A percentile compares a stretch with the other conserved stretches of the same genome.
These are phyloP conservation scores for Halcyon badia DNA, from an alignment of 2,797 vertebrate species.

Conservation along the genomic window DNA sequence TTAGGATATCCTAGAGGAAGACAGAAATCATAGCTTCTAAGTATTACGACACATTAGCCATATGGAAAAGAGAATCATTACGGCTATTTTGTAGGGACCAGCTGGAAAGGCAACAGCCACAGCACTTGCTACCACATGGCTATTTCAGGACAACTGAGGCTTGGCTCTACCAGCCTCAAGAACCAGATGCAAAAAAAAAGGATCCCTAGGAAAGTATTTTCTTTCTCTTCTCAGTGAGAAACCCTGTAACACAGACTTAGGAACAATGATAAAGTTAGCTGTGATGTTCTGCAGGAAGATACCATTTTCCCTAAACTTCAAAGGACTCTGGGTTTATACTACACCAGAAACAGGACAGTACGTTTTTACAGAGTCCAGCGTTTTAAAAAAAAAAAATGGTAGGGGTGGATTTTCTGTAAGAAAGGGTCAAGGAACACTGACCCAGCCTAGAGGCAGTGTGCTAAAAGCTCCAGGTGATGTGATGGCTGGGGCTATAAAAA, in stretches of 20 bases:
- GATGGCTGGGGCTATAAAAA: slow-evolving; percentile 6
- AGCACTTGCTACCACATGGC: not conserved
- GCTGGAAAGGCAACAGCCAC: slow-evolving; percentile 22
- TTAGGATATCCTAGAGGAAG: slow-evolving; percentile 15
- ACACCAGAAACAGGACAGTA: not conserved
- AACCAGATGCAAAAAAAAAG: not conserved
- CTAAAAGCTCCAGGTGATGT: not conserved
- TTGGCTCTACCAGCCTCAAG: not conserved
- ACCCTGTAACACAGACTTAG: not conserved
- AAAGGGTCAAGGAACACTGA: not conserved
- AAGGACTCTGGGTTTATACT: not conserved
- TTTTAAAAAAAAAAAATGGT: not conserved
- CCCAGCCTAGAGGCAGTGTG: not conserved
- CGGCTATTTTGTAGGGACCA: not conserved
- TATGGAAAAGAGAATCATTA: slow-evolving; percentile 16
- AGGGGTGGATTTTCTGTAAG: not conserved
- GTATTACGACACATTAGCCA: slow-evolving; percentile 5
- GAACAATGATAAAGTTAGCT: not conserved
- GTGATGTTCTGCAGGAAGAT: not conserved
- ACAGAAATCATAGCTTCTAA: slow-evolving; percentile 67
- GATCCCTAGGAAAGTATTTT: not conserved
- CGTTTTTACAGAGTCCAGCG: not conserved
- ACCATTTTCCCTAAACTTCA: not conserved
- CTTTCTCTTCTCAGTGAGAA: not conserved
- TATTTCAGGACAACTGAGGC: slow-evolving; percentile 50